A percentile compares a stretch with the other conserved stretches of the same genome.
Evolutionary conservation across 2,888 invertebrate genomes (phyloP).

Genomic region (Habrosyne pyritoides): DNA sequence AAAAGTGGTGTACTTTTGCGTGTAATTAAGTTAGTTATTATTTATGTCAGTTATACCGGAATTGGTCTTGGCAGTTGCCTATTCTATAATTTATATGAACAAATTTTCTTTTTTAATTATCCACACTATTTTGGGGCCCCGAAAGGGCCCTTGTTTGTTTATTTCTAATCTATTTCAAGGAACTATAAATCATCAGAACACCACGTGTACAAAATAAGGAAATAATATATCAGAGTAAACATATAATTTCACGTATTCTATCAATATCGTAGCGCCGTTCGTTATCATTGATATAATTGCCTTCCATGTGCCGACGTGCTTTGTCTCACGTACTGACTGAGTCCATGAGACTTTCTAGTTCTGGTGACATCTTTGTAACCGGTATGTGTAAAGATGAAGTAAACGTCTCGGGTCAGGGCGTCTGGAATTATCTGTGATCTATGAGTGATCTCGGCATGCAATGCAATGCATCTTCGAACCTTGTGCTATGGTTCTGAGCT

Average conservation of each 20-base stretch:
- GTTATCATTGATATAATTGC: slow-evolving; percentile 26
- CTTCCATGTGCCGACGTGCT: slow-evolving; percentile 43
- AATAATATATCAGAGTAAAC: background rate
- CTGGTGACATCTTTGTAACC: background rate
- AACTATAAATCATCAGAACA: background rate
- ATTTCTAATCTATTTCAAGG: background rate
- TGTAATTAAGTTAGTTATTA: too few relatives aligned
- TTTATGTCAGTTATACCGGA: too few relatives aligned
- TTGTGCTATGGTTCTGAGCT: too few relatives aligned
- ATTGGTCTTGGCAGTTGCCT: too few relatives aligned
- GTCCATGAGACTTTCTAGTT: background rate
- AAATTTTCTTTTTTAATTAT: too few relatives aligned
- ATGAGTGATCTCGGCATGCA: too few relatives aligned
- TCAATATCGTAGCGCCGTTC: slow-evolving; percentile 19
- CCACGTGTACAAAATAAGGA: background rate
- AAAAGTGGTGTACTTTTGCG: too few relatives aligned
- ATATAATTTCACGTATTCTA: slow-evolving; percentile 26
- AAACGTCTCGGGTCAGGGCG: background rate
- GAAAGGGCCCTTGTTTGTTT: too few relatives aligned
- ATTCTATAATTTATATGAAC: too few relatives aligned
- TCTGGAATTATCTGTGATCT: background rate
- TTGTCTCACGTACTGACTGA: slow-evolving; percentile 30
- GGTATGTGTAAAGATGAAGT: background rate
- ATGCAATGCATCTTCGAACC: too few relatives aligned
- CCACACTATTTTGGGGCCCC: too few relatives aligned